These are phyloP conservation scores for Petromus typicus DNA, from an alignment of 2,113 vertebrate species.

Conservation along the genomic window DNA sequence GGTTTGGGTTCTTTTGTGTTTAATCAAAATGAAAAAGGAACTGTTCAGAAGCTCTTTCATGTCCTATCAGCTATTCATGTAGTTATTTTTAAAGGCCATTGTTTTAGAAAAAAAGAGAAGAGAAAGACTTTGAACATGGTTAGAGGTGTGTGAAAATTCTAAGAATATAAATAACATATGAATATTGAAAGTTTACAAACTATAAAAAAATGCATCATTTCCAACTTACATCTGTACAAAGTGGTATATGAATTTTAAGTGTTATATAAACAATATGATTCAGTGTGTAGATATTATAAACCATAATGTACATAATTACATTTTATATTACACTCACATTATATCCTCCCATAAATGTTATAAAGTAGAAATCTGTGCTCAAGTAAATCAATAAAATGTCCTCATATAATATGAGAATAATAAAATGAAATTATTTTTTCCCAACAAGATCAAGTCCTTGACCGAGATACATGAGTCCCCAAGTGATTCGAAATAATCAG, in stretches of 20 bases:
- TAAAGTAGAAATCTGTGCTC: not conserved
- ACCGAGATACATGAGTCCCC: not conserved
- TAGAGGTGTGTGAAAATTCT: not conserved
- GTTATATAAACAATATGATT: not conserved
- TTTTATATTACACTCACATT: not conserved
- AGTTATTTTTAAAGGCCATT: not conserved
- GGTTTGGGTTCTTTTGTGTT: slow-evolving; percentile 25
- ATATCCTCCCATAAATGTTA: not conserved
- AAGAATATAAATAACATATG: not conserved
- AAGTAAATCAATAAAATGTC: slow-evolving; percentile 33
- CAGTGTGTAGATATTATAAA: not conserved
- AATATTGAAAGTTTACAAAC: not conserved
- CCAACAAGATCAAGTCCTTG: not conserved
- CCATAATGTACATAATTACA: not conserved
- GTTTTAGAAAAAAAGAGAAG: not conserved
- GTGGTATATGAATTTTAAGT: slow-evolving; percentile 2
- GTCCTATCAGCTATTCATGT: not conserved
- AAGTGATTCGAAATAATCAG: not conserved
- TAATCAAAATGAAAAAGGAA: not conserved
- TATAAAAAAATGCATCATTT: slow-evolving; percentile 7
- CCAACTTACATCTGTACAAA: not conserved
- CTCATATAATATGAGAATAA: not conserved
- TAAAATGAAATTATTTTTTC: not conserved
- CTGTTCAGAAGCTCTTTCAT: not conserved
- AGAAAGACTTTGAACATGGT: not conserved